Percentiles rank a stretch among this genome's conserved stretches.
Evolutionary conservation across 2,113 vertebrate species (phyloP).

Genomic region (Gambusia holbrooki): DNA sequence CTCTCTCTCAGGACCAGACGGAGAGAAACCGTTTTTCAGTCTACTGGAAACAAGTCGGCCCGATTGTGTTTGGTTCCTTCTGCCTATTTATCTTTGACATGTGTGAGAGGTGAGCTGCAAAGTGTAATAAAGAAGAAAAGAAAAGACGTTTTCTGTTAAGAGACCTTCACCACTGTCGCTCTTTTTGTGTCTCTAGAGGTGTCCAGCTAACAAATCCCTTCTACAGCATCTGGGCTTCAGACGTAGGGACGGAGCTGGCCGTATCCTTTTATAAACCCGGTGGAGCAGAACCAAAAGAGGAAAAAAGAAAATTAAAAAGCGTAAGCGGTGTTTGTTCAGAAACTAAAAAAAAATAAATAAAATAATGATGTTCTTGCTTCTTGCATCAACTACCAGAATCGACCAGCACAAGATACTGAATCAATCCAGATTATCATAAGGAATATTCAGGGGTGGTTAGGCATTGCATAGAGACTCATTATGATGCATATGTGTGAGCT

Average conservation of each 20-base stretch:
- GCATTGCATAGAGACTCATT: background rate
- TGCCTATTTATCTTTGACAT: constrained; percentile 99
- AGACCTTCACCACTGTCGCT: background rate
- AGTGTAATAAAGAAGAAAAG: too few species aligned
- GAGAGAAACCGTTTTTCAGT: constrained; percentile 93
- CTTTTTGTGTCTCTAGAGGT: constrained; percentile 81
- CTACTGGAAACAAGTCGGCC: constrained; percentile 98
- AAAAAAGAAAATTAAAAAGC: too few species aligned
- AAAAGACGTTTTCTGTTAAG: background rate
- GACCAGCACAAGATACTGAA: background rate
- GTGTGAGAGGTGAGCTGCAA: constrained; percentile 90
- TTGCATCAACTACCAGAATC: too few species aligned
- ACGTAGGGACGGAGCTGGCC: constrained; percentile 92
- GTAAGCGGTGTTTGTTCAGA: too few species aligned
- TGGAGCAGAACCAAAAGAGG: too few species aligned
- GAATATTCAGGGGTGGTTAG: constrained; percentile 58
- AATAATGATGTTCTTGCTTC: too few species aligned
- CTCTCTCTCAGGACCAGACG: constrained; percentile 86
- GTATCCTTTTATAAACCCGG: constrained; percentile 85
- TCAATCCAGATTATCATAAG: constrained; percentile 31
- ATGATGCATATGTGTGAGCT: too few species aligned
- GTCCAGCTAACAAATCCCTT: constrained; percentile 98
- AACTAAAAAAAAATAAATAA: too few species aligned
- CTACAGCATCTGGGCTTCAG: constrained; percentile 97
- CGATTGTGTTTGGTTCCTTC: constrained; percentile 95